Base-by-base conservation (phyloP, 2,888 invertebrate genomes). In the Tenthredo notha region DNA sequence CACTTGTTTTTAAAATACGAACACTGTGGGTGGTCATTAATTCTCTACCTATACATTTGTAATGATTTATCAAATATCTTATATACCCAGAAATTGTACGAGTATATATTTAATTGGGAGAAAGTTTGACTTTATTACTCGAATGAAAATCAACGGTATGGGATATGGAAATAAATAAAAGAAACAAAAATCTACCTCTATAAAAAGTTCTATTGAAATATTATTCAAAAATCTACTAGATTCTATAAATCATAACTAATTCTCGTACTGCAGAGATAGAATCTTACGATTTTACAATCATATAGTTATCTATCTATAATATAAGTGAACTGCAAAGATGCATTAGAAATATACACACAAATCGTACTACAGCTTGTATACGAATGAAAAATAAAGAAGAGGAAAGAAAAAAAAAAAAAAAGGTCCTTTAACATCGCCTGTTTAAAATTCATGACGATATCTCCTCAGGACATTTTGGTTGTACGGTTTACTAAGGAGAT, bases 361-460 rank as follows among this genome's bases (percentile, higher is more conserved):
- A 33, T 33, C 15, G 15, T 12, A 2, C 3, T 25, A 67, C 25
- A 25, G 25, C 65, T 40, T 40, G 9, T 40, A 65, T 40, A 65
- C 12, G 5, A 3, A 72, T 40, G 21, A 9, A 43, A 7, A 74
- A 7, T 18, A 12, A 72, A 21, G 3, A 74, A 37, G 7, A 50
- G 2, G 9, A 40, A 21, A 43, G 43, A 43, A 74, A 37, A 37
- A 50, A 4, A 2, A 40, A 21, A 43, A 74, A 43, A 29, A 18
- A 29, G 29, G 29, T 9, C 50, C 15, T 77, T 77, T 77, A 18
- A 50, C 77, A 29, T 50, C 50, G 58, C 2, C 77, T 78, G 80
- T 25, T 87, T 87, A 87, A 74, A 84, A 87, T 87, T 87, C 87
- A 65, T 61, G 61, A 29, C 80, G 61, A 77, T 74, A 58, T 61